Evolutionary conservation across 1,140 invertebrate genomes (phyloP).

Genomic region (Bilobella aurantiaca): DNA sequence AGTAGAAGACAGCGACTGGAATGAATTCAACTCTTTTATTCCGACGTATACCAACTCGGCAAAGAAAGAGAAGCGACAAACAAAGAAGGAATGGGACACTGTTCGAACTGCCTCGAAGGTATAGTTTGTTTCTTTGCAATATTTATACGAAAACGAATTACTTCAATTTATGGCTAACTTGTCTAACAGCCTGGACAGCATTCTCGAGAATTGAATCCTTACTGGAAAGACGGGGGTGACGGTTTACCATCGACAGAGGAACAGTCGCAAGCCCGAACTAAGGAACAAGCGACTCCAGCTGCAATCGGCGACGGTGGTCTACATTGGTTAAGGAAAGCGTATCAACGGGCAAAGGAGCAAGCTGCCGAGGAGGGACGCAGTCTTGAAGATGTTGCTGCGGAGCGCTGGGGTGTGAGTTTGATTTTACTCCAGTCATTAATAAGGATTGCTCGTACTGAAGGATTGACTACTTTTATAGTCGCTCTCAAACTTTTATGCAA

Average conservation of each 20-base stretch:
- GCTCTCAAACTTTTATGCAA: conserved; percentile 43
- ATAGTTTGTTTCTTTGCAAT: too few species aligned
- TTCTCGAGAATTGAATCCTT: conserved; percentile 73
- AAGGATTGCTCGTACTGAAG: too few species aligned
- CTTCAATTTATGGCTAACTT: neutral
- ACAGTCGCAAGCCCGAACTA: conserved; percentile 28
- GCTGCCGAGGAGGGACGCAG: conserved; percentile 46
- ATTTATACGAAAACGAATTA: neutral
- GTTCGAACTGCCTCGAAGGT: neutral
- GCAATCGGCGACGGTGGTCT: conserved; percentile 42
- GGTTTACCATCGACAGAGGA: conserved; percentile 53
- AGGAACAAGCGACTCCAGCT: conserved; percentile 12
- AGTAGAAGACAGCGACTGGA: conserved; percentile 37
- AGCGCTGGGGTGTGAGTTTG: conserved; percentile 54
- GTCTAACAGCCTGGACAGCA: conserved; percentile 54
- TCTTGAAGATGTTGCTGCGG: conserved; percentile 51
- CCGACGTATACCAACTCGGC: conserved; percentile 39
- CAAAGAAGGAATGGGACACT: conserved; percentile 39
- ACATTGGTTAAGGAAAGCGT: conserved; percentile 49
- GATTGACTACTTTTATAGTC: too few species aligned
- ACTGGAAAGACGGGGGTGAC: conserved; percentile 78
- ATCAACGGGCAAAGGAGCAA: conserved; percentile 49
- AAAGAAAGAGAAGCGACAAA: conserved; percentile 37
- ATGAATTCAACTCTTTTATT: conserved; percentile 47
- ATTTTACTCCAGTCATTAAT: too few species aligned